Conservation (phyloP, 2,113 vertebrate genomes). For the Sciurus niger region DNA sequence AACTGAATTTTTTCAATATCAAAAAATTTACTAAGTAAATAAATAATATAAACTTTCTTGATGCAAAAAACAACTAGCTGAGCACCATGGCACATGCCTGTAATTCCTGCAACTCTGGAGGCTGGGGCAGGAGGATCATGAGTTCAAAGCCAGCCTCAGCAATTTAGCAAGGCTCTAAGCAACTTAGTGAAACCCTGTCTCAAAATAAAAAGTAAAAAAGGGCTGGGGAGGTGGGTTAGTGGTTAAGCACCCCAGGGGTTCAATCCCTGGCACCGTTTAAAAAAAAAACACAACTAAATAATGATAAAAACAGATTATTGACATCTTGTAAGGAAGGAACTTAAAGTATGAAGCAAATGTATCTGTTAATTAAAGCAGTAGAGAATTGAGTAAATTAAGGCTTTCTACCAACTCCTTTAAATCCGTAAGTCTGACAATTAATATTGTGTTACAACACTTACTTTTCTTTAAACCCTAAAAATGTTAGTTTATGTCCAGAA, state of each 20-base stretch:
- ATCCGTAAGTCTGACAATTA: neutral
- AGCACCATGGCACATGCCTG: no score
- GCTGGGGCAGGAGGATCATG: no score
- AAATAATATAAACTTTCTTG: neutral
- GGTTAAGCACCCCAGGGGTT: no score
- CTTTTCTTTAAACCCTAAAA: conserved; percentile 19
- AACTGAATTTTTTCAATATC: neutral
- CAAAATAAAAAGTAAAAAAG: no score
- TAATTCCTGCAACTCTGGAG: no score
- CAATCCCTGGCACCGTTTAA: no score
- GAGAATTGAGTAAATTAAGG: neutral
- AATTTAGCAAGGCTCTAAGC: no score
- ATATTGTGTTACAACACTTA: neutral
- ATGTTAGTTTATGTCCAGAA: neutral
- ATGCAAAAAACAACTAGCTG: neutral
- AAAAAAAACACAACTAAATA: neutral
- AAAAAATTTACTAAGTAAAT: neutral
- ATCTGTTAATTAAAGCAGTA: neutral
- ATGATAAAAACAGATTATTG: neutral
- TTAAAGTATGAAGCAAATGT: neutral
- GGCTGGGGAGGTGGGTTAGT: no score
- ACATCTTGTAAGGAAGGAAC: neutral
- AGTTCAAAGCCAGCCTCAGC: no score
- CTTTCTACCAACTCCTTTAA: neutral
- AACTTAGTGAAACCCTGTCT: no score